Evolutionary conservation across 2,888 invertebrate genomes (phyloP), one percentile per base, ranked within the genome.

Genomic region (Malthinus seriepunctatus): DNA sequence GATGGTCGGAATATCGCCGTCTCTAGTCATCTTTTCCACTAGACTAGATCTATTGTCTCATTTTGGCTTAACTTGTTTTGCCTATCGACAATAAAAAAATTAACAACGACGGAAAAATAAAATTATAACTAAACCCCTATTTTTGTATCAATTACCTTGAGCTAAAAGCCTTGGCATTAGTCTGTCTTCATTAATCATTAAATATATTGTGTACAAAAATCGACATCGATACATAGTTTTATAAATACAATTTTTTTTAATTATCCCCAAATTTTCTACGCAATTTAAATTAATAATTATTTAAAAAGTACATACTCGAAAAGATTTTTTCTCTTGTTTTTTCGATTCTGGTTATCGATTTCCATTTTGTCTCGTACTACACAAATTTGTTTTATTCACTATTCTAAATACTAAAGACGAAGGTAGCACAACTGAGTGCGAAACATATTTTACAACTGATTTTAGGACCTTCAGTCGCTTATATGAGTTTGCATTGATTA

Each of bases 1-100:
- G 73, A 91, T 91, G 66, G 90, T 90, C 67, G 90, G 88, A 79
- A 91, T 85, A 77, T 90, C 90, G 70, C 87, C 88, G 83, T 88
- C 88, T 67, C 87, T 82, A 66, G 85, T 87, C 88, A 88, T 88
- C 62, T 51, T 66, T 57, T 44, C 44, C 5, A 2, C 8, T 55
- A 48, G 54, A 53, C 42, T 49, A 46, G n/a, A 14, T 12, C 39
- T 15, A 23, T 12, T 14, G 15, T 42, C 39, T 42, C 39, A 15
- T 42, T 3, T 42, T 42, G 6, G 10, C 23, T 23, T 23, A 42
- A 42, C 12, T 15, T 42, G n/a, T 42, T 42, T 42, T 15, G n/a
- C 9, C 39, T 42, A 23, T 23, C 23, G 23, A 23, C 23, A 5
- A 23, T 3, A 23, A 23, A 42, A 9, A 42, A 42, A 39, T 14